Conservation (phyloP, 2,113 vertebrate genomes). For the Dasyornis broadbenti region DNA sequence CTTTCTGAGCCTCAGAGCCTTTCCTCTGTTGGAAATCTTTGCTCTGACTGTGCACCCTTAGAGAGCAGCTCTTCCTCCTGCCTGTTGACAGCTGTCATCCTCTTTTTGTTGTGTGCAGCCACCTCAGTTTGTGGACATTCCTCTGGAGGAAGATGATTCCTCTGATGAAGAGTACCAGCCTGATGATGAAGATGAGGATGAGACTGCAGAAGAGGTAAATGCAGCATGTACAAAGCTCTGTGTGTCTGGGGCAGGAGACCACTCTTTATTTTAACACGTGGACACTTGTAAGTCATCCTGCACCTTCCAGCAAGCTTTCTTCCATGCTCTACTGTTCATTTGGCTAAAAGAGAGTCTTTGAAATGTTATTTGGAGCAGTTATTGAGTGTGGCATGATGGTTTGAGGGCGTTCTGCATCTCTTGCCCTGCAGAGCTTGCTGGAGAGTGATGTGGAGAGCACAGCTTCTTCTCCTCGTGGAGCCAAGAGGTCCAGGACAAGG, state of each 20-base stretch:
- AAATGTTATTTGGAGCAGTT: neutral
- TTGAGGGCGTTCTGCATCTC: neutral
- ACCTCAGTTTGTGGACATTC: slow-evolving; percentile 95
- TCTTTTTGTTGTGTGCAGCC: slow-evolving; percentile 62
- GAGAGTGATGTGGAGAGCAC: slow-evolving; percentile 93
- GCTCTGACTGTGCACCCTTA: neutral
- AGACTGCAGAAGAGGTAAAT: slow-evolving; percentile 88
- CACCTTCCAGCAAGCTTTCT: neutral
- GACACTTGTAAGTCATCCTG: accelerated
- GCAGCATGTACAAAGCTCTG: neutral
- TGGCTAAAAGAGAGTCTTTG: neutral
- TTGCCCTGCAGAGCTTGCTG: slow-evolving; percentile 76
- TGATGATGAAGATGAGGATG: slow-evolving; percentile 92
- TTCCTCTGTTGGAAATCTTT: neutral
- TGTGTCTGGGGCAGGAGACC: neutral
- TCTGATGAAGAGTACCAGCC: slow-evolving; percentile 97
- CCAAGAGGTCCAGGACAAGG: slow-evolving; percentile 40
- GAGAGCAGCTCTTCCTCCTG: neutral
- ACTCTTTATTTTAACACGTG: neutral
- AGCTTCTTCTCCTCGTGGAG: slow-evolving; percentile 80
- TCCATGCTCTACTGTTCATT: accelerated
- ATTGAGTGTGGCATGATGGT: neutral
- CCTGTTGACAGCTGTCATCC: neutral
- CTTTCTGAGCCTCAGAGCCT: neutral
- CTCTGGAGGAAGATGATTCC: slow-evolving; percentile 91